A percentile compares a stretch with the other conserved stretches of the same genome.
These are phyloP conservation scores for Nesometra sesokonis DNA, from an alignment of 35 echinoderm and acorn worm genomes.

Conservation along the genomic window DNA sequence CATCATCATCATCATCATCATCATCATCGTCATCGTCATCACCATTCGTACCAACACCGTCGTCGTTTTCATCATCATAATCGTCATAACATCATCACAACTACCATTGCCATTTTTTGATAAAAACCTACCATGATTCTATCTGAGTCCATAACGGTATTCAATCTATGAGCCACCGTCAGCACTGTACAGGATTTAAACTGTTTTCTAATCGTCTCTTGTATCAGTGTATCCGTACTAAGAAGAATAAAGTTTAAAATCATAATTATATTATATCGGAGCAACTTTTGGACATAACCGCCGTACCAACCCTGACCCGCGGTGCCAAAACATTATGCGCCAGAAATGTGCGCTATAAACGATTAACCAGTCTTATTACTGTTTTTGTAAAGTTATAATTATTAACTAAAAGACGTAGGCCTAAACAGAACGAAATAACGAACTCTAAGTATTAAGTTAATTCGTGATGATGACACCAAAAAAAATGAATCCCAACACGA, in stretches of 20 bases:
- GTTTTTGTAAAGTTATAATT: too few species aligned
- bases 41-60: background rate
- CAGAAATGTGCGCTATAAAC: too few species aligned
- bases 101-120: background rate
- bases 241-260: background rate
- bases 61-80: background rate
- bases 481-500: too few species aligned
- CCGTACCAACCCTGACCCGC: too few species aligned
- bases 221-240: background rate
- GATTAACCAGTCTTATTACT: too few species aligned
- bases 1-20: slow-evolving; percentile 4
- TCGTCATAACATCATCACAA: background rate
- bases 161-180: slow-evolving; percentile 39
- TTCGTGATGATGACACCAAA: background rate
- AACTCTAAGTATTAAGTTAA: background rate
- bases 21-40: background rate
- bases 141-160: slow-evolving; percentile 37
- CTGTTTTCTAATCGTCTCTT: too few species aligned
- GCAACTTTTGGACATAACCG: background rate
- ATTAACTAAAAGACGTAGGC: too few species aligned
- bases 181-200: slow-evolving; percentile 26
- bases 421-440: too few species aligned
- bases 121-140: slow-evolving; percentile 20
- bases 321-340: too few species aligned
- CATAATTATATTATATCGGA: background rate